Evolutionary conservation across 2,888 invertebrate genomes (phyloP), one percentile per base, ranked within the genome.

Genomic region (Eudemis profundana): DNA sequence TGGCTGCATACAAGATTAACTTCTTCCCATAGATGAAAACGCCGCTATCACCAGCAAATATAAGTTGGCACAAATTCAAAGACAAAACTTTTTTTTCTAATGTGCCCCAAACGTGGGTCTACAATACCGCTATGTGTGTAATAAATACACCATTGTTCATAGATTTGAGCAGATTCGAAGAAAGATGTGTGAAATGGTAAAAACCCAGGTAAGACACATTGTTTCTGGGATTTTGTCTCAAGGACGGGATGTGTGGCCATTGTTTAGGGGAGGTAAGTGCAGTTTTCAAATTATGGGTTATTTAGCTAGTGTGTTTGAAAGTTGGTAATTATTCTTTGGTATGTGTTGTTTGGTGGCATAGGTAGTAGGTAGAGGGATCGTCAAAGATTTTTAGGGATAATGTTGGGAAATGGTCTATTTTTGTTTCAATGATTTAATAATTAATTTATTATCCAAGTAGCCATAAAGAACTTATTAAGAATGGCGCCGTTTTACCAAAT

Each of bases 171-270:
- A 57, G 46, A 46, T 63, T 65, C 59, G 27, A 38, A 44, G 53
- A 60, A 61, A 65, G 27, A 60, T 60, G 76, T 69, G 73, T 78
- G 76, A 76, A 76, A 69, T 68, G 69, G 68, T 67, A 70, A 75
- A 71, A 72, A 72, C 69, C 72, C 79, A 79, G 79, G 81, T 79
- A 75, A 49, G 60, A 46, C 57, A n/a, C 47, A 47, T 78, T 78
- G 78, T 76, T 76, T 75, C 71, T 72, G 36, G 46, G 46, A 60
- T 49, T 29, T 29, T 23, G 54, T 51, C 59, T 14, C 36, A 19
- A 50, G 61, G 64, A 4, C 57, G 27, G 50, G 57, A 64, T 64
- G 36, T 51, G 57, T 64, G 64, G 23, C 5, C 64, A 51, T 64
- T 64, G 50, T 64, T 5, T 33, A 4, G 15, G 21, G 23, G 7